A percentile compares a stretch with the other conserved stretches of the same genome.
These are phyloP conservation scores for Drosophila paracracens DNA, from an alignment of 2,888 invertebrate species.

Conservation along the genomic window DNA sequence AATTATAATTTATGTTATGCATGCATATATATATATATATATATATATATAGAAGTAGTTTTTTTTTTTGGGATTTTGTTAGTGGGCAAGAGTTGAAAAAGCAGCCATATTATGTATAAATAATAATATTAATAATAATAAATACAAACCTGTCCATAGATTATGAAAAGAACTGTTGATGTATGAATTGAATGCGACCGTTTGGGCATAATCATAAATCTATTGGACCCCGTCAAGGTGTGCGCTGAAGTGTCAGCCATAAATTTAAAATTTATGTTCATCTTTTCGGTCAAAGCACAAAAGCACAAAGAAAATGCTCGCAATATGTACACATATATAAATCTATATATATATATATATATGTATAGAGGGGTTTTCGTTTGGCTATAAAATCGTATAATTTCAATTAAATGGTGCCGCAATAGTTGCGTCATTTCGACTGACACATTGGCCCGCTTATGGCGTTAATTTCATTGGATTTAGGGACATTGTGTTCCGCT, in stretches of 20 bases:
- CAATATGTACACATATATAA: not conserved
- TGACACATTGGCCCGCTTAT: conserved; percentile 50
- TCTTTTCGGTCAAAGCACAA: conserved; percentile 45
- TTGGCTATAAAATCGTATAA: conserved; percentile 16
- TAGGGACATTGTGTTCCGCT: not conserved
- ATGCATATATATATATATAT: conserved; percentile 3
- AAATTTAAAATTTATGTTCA: conserved; percentile 75
- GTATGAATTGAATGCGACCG: conserved; percentile 54
- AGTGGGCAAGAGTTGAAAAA: conserved; percentile 22
- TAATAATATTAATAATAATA: conserved; percentile 31
- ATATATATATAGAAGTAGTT: not conserved
- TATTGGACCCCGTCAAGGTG: conserved; percentile 47
- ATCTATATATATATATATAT: not conserved
- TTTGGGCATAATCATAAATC: conserved; percentile 65
- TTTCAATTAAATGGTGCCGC: conserved; percentile 40
- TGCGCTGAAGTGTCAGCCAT: conserved; percentile 69
- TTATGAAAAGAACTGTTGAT: conserved; percentile 77
- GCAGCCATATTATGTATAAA: conserved; percentile 31
- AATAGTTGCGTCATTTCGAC: conserved; percentile 48
- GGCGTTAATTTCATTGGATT: conserved; percentile 17
- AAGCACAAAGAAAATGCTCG: conserved; percentile 39
- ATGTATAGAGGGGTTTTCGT: not conserved
- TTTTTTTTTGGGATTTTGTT: conserved; percentile 17
- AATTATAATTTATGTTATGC: conserved; percentile 67
- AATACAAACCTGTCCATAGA: conserved; percentile 59